Base-by-base conservation (phyloP, 2,113 vertebrate species). In the Salvator merianae region DNA sequence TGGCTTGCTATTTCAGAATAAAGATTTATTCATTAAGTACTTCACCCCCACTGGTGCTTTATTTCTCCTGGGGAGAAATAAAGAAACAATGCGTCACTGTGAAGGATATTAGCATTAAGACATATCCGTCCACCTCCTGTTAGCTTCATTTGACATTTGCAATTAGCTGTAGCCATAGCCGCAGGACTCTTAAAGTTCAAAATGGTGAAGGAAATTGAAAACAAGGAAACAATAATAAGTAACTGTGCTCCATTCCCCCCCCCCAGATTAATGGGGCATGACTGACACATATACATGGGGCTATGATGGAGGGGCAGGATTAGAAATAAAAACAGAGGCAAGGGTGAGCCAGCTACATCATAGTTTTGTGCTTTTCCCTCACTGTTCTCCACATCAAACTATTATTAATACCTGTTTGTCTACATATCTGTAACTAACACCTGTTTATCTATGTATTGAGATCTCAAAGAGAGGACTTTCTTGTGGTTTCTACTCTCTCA, bases 221-320 rank as follows among this genome's bases (percentile, higher is more conserved):
- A 36, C 26, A 18, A 32, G 69, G 28, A 8, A 62, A 4, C 16
- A 9, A 73, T 82, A 82, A 82, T 82, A 82, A 82, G 69, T 82
- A 82, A 82, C 80, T 62, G n/a, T 14, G 3, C 73, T 81, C 34
- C 40, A 62, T 38, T 40, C 62, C 34, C 28, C 53, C 43, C 71
- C 71, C 73, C 69, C 34, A 62, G 80, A 63, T 30, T 82, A 82
- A 82, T 82, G 80, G 69, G 2, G 69, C 63, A 32, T 81, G 34
- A 81, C 79, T 26, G 20, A 53, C 24, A 26, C 65, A 26, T 53
- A n/a, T 53, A n/a, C 24, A 26, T 36, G 68, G 18, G 7, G 9
- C 8, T 16, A 6, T 10, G 26, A 38, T 65, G 8, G 40, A 2
- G 6, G n/a, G 28, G 40, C 63, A 47, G 26, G 28, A 30, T 40